phyloP scores from a whole-genome alignment of 2,113 vertebrate genomes.

The Epinephelus fuscoguttatus region DNA sequence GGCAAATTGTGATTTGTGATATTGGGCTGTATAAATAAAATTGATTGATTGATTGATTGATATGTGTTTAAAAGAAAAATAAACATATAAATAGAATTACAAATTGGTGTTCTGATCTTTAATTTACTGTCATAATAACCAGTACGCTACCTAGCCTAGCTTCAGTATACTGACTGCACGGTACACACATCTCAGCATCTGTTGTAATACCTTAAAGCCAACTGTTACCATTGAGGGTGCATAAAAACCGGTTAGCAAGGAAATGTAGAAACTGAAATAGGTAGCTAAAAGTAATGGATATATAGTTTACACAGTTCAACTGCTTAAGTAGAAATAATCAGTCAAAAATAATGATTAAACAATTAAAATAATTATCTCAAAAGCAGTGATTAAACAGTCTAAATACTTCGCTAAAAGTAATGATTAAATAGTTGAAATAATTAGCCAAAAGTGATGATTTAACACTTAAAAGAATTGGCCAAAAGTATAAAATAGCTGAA shows the following conservation, averaged over 20 bases:
- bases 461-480: background rate
- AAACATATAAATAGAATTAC: background rate
- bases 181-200: background rate
- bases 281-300: background rate
- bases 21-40: too few species aligned
- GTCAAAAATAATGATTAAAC: background rate
- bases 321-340: too few species aligned
- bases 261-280: background rate
- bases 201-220: background rate
- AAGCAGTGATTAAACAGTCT: background rate
- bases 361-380: background rate
- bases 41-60: too few species aligned
- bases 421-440: too few species aligned
- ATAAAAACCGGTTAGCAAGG: too few species aligned
- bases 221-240: background rate
- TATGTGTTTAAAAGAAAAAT: background rate
- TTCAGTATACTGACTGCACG: background rate
- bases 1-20: too few species aligned
- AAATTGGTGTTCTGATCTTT: background rate
- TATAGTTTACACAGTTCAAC: background rate
- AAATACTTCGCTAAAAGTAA: background rate
- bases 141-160: background rate
- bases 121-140: background rate
- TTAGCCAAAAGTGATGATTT: background rate
- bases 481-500: background rate